A percentile compares a stretch with the other conserved stretches of the same genome.
phyloP scores from a whole-genome alignment of 2,797 vertebrate species.

The Neosalanx taihuensis region DNA sequence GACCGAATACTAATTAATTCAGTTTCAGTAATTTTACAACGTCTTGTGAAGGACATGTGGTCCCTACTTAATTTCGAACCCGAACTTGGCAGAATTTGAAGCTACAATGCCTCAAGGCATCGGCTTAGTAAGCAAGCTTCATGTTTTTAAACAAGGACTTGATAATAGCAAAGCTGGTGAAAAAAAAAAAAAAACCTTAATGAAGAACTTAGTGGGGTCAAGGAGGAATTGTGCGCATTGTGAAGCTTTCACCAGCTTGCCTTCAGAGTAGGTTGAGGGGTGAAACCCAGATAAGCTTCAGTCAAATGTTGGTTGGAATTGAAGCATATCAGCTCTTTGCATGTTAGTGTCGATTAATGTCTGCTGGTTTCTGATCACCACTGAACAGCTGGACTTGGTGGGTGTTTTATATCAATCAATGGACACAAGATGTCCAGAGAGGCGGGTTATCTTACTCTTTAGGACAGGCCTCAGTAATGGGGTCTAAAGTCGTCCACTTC shows the following conservation, averaged over 20 bases:
- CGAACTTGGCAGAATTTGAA: constrained; percentile 6
- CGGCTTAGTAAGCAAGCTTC: constrained; percentile 9
- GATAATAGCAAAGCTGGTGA: constrained; percentile 26
- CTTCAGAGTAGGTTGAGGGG: constrained; percentile 1
- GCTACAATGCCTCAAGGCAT: constrained; percentile 8
- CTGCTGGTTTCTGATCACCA: constrained; percentile 30
- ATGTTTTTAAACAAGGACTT: constrained; percentile 27
- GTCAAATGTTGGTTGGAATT: not conserved
- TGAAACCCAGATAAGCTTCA: not conserved
- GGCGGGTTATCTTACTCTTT: not conserved
- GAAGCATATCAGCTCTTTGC: constrained; percentile 10
- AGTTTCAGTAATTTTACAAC: constrained; percentile 6
- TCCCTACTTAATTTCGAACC: constrained; percentile 7
- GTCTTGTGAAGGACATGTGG: constrained; percentile 17
- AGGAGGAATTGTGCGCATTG: constrained; percentile 22
- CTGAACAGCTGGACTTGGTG: not conserved
- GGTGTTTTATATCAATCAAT: constrained; percentile 5
- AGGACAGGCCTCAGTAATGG: constrained; percentile 3
- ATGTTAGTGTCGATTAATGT: not conserved
- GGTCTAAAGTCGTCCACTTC: constrained; percentile 11
- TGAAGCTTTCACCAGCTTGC: constrained; percentile 16
- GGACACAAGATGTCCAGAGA: not conserved
- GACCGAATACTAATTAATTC: too few species aligned
- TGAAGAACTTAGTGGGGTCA: constrained; percentile 23
- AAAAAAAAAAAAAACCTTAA: constrained; percentile 19